These are phyloP conservation scores for Pyxicephalus adspersus DNA, from an alignment of 2,113 vertebrate genomes.

Conservation along the genomic window DNA sequence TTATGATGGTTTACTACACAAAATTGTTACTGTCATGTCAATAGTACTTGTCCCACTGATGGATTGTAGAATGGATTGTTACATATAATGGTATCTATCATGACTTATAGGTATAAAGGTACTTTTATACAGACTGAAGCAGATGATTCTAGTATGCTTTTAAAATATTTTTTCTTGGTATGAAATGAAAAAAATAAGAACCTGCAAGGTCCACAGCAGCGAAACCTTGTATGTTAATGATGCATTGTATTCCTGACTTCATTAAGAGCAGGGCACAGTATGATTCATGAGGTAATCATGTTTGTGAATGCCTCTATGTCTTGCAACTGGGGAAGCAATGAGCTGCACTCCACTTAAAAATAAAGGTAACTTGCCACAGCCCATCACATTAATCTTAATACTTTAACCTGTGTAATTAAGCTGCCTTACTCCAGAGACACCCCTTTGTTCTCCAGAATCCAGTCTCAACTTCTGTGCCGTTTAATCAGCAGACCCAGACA, in stretches of 20 bases:
- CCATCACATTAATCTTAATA: conserved; percentile 38
- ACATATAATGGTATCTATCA: too few species aligned
- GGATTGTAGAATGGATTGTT: too few species aligned
- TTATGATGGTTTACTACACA: too few species aligned
- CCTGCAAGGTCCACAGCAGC: background rate
- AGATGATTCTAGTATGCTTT: background rate
- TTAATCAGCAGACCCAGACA: conserved; percentile 39
- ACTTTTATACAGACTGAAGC: too few species aligned
- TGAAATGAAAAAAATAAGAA: background rate
- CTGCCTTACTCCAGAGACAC: conserved; percentile 45
- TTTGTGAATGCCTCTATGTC: conserved; percentile 56
- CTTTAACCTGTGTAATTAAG: conserved; percentile 54
- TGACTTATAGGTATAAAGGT: too few species aligned
- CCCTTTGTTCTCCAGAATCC: conserved; percentile 48
- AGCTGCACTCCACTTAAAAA: conserved; percentile 52
- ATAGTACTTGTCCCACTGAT: too few species aligned
- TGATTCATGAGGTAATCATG: conserved; percentile 54
- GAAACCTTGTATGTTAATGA: conserved; percentile 40
- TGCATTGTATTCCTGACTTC: conserved; percentile 53
- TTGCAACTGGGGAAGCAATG: conserved; percentile 53
- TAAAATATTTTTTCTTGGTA: background rate
- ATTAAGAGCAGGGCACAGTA: conserved; percentile 53
- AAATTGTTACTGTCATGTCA: too few species aligned
- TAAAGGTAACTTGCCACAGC: conserved; percentile 55
- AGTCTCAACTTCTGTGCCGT: conserved; percentile 46